Evolutionary conservation across 1,140 invertebrate genomes (phyloP), one percentile per base, ranked within the genome.

Genomic region (Drosophila sechellia): DNA sequence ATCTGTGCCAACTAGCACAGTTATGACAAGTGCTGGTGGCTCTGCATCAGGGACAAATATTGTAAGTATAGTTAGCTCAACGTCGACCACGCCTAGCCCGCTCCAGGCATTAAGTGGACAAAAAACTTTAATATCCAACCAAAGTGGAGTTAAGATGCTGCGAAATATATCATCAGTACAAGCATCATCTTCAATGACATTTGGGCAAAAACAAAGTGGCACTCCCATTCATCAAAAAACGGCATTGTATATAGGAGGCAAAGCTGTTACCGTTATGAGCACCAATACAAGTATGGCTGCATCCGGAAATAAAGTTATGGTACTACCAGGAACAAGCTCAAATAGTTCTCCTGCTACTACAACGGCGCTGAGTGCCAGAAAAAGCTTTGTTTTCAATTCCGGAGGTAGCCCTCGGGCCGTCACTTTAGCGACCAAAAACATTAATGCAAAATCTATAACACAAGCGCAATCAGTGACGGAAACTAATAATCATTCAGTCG

Each of bases 251-350:
- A 86, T 95, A 75, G 94, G 95, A n/a, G 95, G 95, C 1, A 96
- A 96, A 91, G 95, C 95, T 5, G 94, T 96, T 2, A 96, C 95
- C 3, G 93, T 96, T 22, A 94, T 95, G 92, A 93, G 94, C 10
- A 93, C 93, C 8, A 93, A 68, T 59, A 20, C 80, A 2, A 57
- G 53, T 5, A 52, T 81, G 92, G 76, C 64, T 4, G 27, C 64
- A 2, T 42, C 58, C 6, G 53, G 34, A 8, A 20, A 72, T 17
- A 93, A 92, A 61, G 40, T 91, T 34, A 90, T 92, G 13, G 91
- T 91, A 75, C 81, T 93, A 15, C 77, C 94, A 87, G 52, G 59
- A 3, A 48, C 72, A 37, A 52, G 15, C n/a, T 22, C 53, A 0
- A 40, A 15, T 2, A 50, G 20, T 15, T 39, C 39, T n/a, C 15